Conservation (phyloP, 2,888 invertebrate genomes). For the Trissolcus brochymenae region DNA sequence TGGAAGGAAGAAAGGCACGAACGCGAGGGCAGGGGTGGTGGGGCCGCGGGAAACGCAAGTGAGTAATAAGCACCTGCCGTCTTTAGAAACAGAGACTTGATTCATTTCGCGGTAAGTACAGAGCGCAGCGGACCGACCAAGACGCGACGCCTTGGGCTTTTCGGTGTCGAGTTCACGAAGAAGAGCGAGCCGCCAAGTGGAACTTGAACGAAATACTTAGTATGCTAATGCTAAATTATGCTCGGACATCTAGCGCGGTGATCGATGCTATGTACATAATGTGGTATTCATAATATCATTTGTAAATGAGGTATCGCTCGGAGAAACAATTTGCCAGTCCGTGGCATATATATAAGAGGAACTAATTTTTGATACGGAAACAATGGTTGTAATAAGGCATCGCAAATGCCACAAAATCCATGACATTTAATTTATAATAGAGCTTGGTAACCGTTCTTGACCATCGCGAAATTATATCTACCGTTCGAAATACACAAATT, state of each 20-base stretch:
- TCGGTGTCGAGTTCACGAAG: conserved; percentile 54
- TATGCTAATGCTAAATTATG: conserved; percentile 50
- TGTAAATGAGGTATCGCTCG: conserved; percentile 36
- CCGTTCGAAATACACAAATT: background rate
- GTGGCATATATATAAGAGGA: conserved; percentile 2
- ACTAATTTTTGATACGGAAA: conserved; percentile 25
- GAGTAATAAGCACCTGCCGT: conserved; percentile 76
- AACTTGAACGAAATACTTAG: conserved; percentile 48
- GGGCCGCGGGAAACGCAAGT: conserved; percentile 61
- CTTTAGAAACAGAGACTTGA: conserved; percentile 73
- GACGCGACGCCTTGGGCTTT: conserved; percentile 68
- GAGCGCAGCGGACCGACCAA: conserved; percentile 67
- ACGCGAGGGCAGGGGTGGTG: conserved; percentile 44
- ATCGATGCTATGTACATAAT: conserved; percentile 43
- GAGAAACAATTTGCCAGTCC: conserved; percentile 31
- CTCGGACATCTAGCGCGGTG: conserved; percentile 27
- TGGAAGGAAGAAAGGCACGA: conserved; percentile 56
- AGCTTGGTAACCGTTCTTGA: background rate
- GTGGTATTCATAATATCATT: conserved; percentile 39
- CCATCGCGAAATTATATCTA: background rate
- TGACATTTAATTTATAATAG: conserved; percentile 23
- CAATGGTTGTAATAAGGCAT: conserved; percentile 29
- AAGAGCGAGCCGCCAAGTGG: conserved; percentile 35
- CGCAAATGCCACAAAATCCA: conserved; percentile 25
- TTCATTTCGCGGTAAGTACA: conserved; percentile 76